Evolutionary conservation across 2,797 vertebrate species (phyloP).

Genomic region (Fringilla coelebs): DNA sequence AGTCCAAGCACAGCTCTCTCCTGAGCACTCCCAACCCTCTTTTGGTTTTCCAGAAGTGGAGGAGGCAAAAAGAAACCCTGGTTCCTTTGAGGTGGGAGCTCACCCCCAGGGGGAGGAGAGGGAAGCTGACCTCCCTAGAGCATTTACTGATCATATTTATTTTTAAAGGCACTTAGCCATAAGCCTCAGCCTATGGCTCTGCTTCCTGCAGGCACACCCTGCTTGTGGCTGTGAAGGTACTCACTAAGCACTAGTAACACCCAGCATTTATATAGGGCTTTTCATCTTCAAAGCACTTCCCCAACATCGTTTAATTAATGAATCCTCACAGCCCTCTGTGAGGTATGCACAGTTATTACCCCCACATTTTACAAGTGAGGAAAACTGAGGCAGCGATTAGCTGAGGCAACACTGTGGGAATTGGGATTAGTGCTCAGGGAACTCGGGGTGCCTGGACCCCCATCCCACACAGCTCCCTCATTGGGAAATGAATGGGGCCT

Average conservation of each 20-base stretch:
- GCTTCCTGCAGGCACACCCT: conserved; percentile 63
- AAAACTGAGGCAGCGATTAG: conserved; percentile 63
- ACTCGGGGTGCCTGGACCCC: conserved; percentile 1
- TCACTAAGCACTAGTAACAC: conserved; percentile 63
- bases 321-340: conserved; percentile 53
- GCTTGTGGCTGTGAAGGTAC: conserved; percentile 56
- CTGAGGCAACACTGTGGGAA: conserved; percentile 63
- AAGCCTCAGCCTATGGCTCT: conserved; percentile 55
- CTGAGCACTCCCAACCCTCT: not conserved
- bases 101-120: not conserved
- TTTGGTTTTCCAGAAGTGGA: not conserved
- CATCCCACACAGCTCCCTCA: accelerated
- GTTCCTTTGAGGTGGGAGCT: conserved; percentile 51
- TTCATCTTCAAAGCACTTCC: conserved; percentile 69
- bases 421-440: not conserved
- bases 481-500: not conserved
- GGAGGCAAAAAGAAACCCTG: not conserved
- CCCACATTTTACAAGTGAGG: conserved; percentile 63
- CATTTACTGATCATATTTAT: conserved; percentile 40
- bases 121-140: conserved; percentile 36
- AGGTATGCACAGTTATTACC: conserved; percentile 62
- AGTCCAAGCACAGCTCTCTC: not conserved
- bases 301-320: conserved; percentile 58
- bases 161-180: conserved; percentile 58
- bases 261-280: conserved; percentile 65